Evolutionary conservation across 2,113 vertebrate species (phyloP), one percentile per base, ranked within the genome.

Genomic region (Dasyprocta punctata): DNA sequence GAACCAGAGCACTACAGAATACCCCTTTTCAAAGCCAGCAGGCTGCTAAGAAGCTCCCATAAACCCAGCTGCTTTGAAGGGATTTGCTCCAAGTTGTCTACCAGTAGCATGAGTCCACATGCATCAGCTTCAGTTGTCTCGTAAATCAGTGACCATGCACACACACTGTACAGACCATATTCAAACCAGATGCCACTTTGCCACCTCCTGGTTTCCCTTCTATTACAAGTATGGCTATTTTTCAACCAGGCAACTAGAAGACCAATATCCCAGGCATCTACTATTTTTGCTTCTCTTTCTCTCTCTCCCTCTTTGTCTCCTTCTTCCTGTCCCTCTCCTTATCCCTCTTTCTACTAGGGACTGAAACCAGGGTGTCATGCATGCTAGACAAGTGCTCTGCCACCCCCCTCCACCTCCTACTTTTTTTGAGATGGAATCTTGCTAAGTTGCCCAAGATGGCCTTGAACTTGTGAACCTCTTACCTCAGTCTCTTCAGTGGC

Each of bases 11-110:
- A 69, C 65, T 0, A 0, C n/a, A n/a, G 16, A 30, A 58, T 7
- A 1, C 63, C 30, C 80, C 33, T 92, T 81, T 87, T 92, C 94
- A 90, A 93, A 97, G 96, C 49, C 69, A 67, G 20, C 63, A 44
- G 41, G 28, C 82, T 88, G 75, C 63, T 9, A 22, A 87, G 60
- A 14, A 71, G 41, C 56, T 85, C 78, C 69, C 61, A 80, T 83
- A 94, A 96, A 92, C 90, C 30, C 6, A 78, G 67, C 38, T 78
- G 67, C 58, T 12, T 7, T 58, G 60, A 90, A 88, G 94, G 56
- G 63, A 54, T 92, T 67, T 69, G 88, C 73, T 67, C 56, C 54
- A 14, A 67, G 90, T 33, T 20, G 78, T 69, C 75, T 65, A 49
- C 91, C 91, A 47, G 88, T 87, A 96, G 91, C 88, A 89, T 69